phyloP scores from a whole-genome alignment of 1,140 invertebrate genomes.

The Calephelis virginiensis region DNA sequence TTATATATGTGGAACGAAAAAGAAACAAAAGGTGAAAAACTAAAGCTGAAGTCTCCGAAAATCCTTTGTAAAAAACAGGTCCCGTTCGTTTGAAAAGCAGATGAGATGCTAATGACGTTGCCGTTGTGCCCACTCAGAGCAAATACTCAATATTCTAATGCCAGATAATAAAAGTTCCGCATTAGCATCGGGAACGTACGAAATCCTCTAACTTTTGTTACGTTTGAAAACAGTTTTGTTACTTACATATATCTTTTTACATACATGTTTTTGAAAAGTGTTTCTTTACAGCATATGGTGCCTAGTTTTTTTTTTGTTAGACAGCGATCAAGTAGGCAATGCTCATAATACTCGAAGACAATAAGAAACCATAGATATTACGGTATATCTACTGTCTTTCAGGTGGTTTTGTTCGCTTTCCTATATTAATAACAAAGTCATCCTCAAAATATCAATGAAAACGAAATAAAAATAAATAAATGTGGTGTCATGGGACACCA shows the following conservation, averaged over 20 bases:
- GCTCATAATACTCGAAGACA: too few species aligned
- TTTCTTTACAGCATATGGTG: neutral
- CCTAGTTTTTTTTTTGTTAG: too few species aligned
- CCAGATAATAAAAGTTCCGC: constrained; percentile 24
- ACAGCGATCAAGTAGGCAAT: too few species aligned
- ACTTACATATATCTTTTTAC: neutral
- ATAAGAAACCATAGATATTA: too few species aligned
- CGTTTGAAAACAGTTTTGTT: constrained; percentile 12
- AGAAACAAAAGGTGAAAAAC: neutral
- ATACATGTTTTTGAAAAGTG: constrained; percentile 1
- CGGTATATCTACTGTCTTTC: too few species aligned
- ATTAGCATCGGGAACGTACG: constrained; percentile 22
- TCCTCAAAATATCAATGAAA: too few species aligned
- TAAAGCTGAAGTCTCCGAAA: neutral
- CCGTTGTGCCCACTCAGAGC: constrained; percentile 21
- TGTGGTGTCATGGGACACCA: too few species aligned
- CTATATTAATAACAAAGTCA: too few species aligned
- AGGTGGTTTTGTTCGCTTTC: too few species aligned
- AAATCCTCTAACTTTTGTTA: constrained; percentile 18
- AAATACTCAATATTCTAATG: constrained; percentile 26
- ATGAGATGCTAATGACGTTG: constrained; percentile 23
- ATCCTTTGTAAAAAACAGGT: constrained; percentile 17
- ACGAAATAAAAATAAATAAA: too few species aligned
- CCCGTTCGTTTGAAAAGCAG: constrained; percentile 24
- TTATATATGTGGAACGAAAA: neutral